Conservation (phyloP, 2,888 invertebrate species). For the Melitaea athalia region DNA sequence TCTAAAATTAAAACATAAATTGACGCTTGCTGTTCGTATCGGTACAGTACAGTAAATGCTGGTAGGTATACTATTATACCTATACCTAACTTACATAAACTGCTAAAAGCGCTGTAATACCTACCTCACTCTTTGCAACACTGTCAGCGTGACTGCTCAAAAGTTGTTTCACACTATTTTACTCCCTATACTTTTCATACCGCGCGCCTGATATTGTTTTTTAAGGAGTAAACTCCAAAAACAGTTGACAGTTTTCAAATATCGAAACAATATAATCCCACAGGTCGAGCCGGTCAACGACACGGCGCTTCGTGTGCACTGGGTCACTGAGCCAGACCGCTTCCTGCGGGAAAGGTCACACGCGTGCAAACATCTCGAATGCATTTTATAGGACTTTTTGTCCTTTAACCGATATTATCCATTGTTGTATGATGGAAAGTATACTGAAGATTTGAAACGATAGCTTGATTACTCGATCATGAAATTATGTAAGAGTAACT, state of each 20-base stretch:
- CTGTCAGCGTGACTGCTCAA: too few relatives aligned
- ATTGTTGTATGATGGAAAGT: not conserved
- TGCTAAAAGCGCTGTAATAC: too few relatives aligned
- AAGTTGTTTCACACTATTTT: too few relatives aligned
- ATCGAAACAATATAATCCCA: slow-evolving; percentile 12
- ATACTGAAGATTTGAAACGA: not conserved
- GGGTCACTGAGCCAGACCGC: slow-evolving; percentile 71
- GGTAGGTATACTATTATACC: too few relatives aligned
- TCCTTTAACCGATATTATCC: slow-evolving; percentile 8
- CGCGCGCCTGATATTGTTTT: too few relatives aligned
- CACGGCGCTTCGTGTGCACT: slow-evolving; percentile 51
- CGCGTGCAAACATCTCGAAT: slow-evolving; percentile 33
- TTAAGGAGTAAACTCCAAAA: not conserved
- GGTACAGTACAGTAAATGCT: too few relatives aligned
- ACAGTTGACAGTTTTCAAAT: not conserved
- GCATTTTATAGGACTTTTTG: slow-evolving; percentile 24
- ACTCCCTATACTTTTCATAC: too few relatives aligned
- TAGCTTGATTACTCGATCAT: not conserved
- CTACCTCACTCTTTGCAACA: too few relatives aligned
- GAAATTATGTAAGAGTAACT: not conserved
- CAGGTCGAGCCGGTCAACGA: slow-evolving; percentile 35
- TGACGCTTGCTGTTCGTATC: too few relatives aligned
- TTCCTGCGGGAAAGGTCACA: slow-evolving; percentile 72
- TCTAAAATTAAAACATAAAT: too few relatives aligned
- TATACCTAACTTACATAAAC: too few relatives aligned